Conservation (phyloP, 2,113 vertebrate genomes). For the Chionomys nivalis region DNA sequence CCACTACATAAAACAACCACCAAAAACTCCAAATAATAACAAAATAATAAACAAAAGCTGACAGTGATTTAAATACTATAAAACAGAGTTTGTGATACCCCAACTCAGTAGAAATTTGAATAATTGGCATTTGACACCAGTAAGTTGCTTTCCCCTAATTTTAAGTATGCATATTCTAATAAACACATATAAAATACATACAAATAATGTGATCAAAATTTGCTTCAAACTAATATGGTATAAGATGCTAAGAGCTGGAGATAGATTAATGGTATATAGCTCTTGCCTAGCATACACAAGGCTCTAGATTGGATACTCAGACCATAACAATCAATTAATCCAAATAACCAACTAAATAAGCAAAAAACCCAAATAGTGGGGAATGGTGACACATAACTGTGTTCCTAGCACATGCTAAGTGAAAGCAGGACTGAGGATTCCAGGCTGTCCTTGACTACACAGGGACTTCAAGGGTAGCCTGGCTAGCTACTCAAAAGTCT, state of each 20-base stretch:
- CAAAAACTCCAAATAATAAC: background rate
- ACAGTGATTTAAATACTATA: background rate
- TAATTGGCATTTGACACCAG: background rate
- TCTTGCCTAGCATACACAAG: background rate
- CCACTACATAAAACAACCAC: background rate
- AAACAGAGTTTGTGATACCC: background rate
- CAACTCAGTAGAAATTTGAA: constrained; percentile 10
- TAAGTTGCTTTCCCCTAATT: background rate
- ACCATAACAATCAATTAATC: background rate
- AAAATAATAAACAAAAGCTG: background rate
- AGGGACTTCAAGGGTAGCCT: background rate
- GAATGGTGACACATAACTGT: background rate
- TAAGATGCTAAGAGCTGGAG: background rate
- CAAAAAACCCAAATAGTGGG: background rate
- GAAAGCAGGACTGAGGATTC: background rate
- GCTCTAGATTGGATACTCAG: background rate
- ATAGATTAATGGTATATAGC: background rate
- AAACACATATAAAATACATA: background rate
- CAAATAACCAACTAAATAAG: background rate
- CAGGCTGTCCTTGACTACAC: background rate
- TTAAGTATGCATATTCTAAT: background rate
- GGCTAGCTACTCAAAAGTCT: background rate
- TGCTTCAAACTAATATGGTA: background rate
- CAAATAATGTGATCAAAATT: background rate
- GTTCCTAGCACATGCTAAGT: background rate